phyloP scores from a whole-genome alignment of 2,888 invertebrate genomes.

The Smittia aterrima region DNA sequence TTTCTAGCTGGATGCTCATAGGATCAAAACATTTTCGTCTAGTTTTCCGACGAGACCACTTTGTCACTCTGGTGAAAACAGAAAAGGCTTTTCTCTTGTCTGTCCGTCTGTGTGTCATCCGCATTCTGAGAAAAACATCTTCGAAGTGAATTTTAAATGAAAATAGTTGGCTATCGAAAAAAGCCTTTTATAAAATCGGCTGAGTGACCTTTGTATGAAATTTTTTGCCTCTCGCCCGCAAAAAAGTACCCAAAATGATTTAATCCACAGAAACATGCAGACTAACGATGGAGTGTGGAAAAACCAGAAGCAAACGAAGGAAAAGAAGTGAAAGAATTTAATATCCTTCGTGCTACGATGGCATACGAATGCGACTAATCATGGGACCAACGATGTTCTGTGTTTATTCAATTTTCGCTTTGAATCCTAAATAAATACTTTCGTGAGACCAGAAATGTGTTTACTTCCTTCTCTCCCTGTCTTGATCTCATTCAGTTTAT shows the following conservation, averaged over 20 bases:
- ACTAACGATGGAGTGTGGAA: neutral
- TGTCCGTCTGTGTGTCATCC: too few species aligned
- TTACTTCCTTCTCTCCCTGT: conserved; percentile 23
- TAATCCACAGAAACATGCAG: neutral
- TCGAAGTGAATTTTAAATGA: too few species aligned
- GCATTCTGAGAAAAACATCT: too few species aligned
- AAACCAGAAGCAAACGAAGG: conserved; percentile 1
- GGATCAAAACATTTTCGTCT: too few species aligned
- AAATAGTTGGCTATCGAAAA: too few species aligned
- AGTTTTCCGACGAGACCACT: too few species aligned
- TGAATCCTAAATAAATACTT: conserved; percentile 28
- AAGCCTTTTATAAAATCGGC: too few species aligned
- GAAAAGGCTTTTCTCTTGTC: too few species aligned
- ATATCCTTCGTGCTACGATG: conserved; percentile 14
- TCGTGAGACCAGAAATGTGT: neutral
- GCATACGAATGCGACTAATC: conserved; percentile 14
- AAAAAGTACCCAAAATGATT: neutral
- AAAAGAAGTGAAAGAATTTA: conserved; percentile 6
- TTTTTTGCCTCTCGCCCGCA: too few species aligned
- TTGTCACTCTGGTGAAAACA: too few species aligned
- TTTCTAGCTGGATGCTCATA: neutral
- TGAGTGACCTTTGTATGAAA: too few species aligned
- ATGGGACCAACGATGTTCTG: neutral
- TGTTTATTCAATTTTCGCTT: conserved; percentile 26
- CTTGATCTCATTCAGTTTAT: neutral